Evolutionary conservation across 2,888 invertebrate species (phyloP), one percentile per base, ranked within the genome.

Genomic region (Stenotaenia linearis): DNA sequence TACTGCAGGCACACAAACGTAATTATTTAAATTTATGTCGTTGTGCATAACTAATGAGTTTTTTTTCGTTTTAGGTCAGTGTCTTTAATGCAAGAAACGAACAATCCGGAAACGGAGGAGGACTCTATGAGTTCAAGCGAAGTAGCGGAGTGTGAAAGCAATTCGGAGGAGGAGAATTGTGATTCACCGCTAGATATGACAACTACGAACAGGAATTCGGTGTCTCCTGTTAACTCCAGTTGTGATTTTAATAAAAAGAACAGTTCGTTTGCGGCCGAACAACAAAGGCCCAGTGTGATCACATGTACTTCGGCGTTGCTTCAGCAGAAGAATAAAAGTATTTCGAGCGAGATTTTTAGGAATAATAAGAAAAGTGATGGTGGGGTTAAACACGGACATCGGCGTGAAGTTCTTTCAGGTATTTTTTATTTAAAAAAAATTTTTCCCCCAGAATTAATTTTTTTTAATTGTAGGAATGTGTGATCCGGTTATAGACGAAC

Each of bases 401-500:
- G 82, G 56, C 78, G 82, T 45, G 82, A 82, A 79, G 80, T 82
- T 18, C 80, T 82, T n/a, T 82, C 82, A 77, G 82, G 82, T 82
- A 45, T 18, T 23, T 40, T 25, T 10, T 78, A 30, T 21, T 10
- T 75, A 4, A 74, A 61, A 61, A 18, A 37, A 25, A 30, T 56
- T 32, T 32, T 21, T 78, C n/a, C n/a, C n/a, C n/a, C n/a, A n/a
- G n/a, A n/a, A n/a, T n/a, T n/a, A n/a, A n/a, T n/a, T n/a, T n/a
- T n/a, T n/a, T n/a, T 30, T 50, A 21, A 74, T 75, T 61, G 9
- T 69, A 83, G 86, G 85, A 79, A 84, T 92, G 89, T 93, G 94
- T 87, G 96, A 96, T 87, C 94, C 94, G 12, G 94, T 94, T 79
- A 96, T 97, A 84, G 97, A 97, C 87, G 97, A 97, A 86, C 97